These are phyloP conservation scores for Drosophila greeni DNA, from an alignment of 2,888 invertebrate genomes.

Conservation along the genomic window DNA sequence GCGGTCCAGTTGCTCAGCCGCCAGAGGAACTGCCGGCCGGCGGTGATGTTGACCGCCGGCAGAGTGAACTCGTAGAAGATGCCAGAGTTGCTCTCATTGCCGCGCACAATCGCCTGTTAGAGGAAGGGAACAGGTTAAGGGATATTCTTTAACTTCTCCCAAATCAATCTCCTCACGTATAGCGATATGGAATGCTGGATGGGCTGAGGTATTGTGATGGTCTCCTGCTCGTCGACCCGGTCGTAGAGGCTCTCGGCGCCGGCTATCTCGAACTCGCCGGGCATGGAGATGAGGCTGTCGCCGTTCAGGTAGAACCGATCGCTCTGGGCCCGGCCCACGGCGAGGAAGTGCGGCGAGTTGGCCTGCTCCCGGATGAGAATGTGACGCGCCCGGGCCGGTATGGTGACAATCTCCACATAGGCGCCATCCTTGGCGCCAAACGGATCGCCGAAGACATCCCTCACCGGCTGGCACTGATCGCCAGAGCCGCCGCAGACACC, in stretches of 20 bases:
- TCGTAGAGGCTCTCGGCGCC: slow-evolving; percentile 89
- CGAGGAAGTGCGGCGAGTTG: slow-evolving; percentile 88
- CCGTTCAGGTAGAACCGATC: slow-evolving; percentile 88
- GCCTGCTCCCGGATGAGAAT: slow-evolving; percentile 87
- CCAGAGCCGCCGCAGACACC: slow-evolving; percentile 92
- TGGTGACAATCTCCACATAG: slow-evolving; percentile 82
- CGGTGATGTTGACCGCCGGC: slow-evolving; percentile 80
- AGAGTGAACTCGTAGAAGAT: slow-evolving; percentile 89
- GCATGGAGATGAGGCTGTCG: slow-evolving; percentile 85
- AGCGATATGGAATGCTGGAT: slow-evolving; percentile 88
- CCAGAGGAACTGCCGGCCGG: slow-evolving; percentile 85
- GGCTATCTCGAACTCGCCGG: slow-evolving; percentile 90
- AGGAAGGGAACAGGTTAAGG: neutral
- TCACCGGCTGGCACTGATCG: slow-evolving; percentile 86
- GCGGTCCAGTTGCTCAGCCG: slow-evolving; percentile 89
- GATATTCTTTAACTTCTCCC: too few species aligned
- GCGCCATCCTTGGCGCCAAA: slow-evolving; percentile 82
- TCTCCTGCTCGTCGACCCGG: slow-evolving; percentile 88
- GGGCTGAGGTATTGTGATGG: slow-evolving; percentile 89
- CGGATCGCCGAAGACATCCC: slow-evolving; percentile 78
- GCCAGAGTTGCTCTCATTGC: slow-evolving; percentile 87
- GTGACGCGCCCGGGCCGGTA: slow-evolving; percentile 89
- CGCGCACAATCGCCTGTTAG: slow-evolving; percentile 86
- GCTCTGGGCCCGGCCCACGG: slow-evolving; percentile 85
- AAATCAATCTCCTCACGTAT: slow-evolving; percentile 82